Evolutionary conservation across 2,797 vertebrate genomes (phyloP).

Genomic region (Eulemur albifrons): DNA sequence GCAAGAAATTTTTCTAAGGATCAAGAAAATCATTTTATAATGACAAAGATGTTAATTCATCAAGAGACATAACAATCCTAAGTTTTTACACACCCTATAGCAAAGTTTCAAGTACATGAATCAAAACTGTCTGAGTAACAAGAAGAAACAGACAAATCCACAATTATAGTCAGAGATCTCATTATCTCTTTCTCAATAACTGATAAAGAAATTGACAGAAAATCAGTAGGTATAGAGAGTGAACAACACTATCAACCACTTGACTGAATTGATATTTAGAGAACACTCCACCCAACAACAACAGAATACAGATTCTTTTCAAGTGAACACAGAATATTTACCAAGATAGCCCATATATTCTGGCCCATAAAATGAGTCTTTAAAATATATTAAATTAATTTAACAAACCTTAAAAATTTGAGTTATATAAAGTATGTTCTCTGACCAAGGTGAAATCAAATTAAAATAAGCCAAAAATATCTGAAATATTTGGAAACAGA

Average conservation of each 20-base stretch:
- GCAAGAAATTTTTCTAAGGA: background rate
- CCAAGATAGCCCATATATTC: background rate
- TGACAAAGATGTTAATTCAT: background rate
- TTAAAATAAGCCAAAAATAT: background rate
- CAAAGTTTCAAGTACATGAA: background rate
- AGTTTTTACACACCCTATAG: background rate
- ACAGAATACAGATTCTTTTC: background rate
- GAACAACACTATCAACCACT: background rate
- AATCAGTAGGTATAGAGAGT: background rate
- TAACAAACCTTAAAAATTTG: background rate
- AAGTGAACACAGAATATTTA: background rate
- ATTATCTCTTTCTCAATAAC: background rate
- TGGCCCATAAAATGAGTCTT: background rate
- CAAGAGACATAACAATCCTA: background rate
- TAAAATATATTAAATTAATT: background rate
- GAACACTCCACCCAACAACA: background rate
- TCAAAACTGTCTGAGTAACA: background rate
- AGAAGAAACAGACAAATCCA: background rate
- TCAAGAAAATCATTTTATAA: background rate
- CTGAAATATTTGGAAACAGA: background rate
- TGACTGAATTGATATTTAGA: background rate
- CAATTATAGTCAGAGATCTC: background rate
- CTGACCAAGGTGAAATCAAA: background rate
- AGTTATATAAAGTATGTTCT: background rate
- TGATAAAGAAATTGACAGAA: background rate